Evolutionary conservation across 2,888 invertebrate genomes (phyloP).

Genomic region (Xestia ashworthii): DNA sequence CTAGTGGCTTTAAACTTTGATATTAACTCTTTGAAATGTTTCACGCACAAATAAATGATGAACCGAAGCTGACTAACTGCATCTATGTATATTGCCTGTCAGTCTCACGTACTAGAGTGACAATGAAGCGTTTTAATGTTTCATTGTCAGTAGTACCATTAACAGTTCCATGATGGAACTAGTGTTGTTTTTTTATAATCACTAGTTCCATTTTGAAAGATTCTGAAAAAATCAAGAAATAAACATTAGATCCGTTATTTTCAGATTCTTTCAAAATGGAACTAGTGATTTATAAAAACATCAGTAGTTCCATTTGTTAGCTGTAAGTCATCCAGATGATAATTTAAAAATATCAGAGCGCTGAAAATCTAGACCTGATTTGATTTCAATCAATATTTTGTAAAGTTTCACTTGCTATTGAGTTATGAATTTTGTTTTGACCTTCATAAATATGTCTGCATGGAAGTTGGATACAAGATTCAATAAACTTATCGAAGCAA

Average conservation of each 20-base stretch:
- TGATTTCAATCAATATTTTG: background rate
- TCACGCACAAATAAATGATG: background rate
- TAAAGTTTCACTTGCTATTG: background rate
- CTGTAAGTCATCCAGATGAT: no score
- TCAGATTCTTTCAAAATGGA: no score
- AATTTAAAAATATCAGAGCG: background rate
- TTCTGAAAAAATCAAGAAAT: no score
- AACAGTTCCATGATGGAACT: no score
- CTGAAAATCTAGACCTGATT: background rate
- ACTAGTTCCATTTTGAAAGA: no score
- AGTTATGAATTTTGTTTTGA: background rate
- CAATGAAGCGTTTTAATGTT: no score
- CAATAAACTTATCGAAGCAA: conserved; percentile 19
- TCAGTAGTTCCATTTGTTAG: no score
- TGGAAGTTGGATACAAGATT: background rate
- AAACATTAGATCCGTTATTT: no score
- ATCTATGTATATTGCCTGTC: background rate
- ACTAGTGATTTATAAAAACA: no score
- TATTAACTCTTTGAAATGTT: conserved; percentile 8
- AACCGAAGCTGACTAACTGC: background rate
- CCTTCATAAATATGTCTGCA: conserved; percentile 3
- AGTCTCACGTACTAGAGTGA: no score
- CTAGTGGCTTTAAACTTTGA: background rate
- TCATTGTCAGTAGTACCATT: no score
- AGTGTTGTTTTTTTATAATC: no score